These are phyloP conservation scores for Phodopus roborovskii DNA, from an alignment of 2,113 vertebrate genomes.

Conservation along the genomic window DNA sequence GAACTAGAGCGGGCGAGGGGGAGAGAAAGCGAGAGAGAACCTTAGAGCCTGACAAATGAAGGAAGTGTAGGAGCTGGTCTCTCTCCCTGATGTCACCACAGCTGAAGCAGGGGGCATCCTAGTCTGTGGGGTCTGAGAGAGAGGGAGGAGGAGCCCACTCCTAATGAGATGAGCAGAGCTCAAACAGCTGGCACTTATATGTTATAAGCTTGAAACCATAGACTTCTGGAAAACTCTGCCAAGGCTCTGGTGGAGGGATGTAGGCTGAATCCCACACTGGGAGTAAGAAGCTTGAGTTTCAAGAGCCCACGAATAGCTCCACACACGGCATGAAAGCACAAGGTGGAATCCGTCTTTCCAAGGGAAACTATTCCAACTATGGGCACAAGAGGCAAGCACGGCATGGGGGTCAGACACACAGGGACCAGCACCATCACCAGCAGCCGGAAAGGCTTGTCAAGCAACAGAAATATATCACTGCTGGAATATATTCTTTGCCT, in stretches of 20 bases:
- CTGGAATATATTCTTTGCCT: slow-evolving; percentile 80
- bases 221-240: slow-evolving; percentile 23
- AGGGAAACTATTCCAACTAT: slow-evolving; percentile 58
- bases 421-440: slow-evolving; percentile 67
- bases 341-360: slow-evolving; percentile 73
- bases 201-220: slow-evolving; percentile 33
- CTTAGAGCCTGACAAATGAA: background rate
- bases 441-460: slow-evolving; percentile 69
- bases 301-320: slow-evolving; percentile 69
- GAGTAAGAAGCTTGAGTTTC: background rate
- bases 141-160: too few relatives aligned
- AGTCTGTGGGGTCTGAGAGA: background rate
- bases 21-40: background rate
- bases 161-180: background rate
- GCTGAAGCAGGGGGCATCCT: background rate
- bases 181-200: background rate
- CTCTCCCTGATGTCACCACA: background rate
- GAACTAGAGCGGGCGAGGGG: background rate
- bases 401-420: slow-evolving; percentile 62
- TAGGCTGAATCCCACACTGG: background rate
- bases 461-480: slow-evolving; percentile 80
- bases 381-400: slow-evolving; percentile 73
- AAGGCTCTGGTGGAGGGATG: background rate
- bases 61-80: background rate
- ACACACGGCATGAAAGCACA: slow-evolving; percentile 62